These are phyloP conservation scores for Gymnocypris eckloni DNA, from an alignment of 2,797 vertebrate genomes.

Conservation along the genomic window DNA sequence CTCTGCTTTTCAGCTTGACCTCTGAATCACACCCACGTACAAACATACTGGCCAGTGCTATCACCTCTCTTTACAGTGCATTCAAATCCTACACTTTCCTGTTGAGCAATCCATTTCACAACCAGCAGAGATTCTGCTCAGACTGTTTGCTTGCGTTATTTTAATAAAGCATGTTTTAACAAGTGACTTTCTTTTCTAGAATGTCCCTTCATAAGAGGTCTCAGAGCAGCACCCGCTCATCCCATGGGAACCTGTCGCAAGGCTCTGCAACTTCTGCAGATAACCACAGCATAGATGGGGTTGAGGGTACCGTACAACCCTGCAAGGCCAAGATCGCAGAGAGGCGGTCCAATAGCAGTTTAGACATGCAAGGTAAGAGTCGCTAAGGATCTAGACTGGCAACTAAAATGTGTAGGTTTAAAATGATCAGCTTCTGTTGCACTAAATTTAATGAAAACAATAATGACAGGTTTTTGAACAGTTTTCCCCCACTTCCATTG, in stretches of 20 bases:
- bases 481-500: background rate
- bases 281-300: conserved; percentile 78
- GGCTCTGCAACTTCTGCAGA: conserved; percentile 73
- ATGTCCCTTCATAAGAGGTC: conserved; percentile 74
- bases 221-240: conserved; percentile 69
- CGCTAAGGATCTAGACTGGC: background rate
- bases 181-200: conserved; percentile 65
- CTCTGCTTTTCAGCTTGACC: conserved; percentile 17
- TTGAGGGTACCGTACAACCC: conserved; percentile 71
- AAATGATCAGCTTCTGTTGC: background rate
- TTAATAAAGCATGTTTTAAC: conserved; percentile 13
- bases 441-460: background rate
- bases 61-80: conserved; percentile 6
- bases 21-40: conserved; percentile 28
- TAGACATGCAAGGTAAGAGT: conserved; percentile 79
- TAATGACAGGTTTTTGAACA: no score
- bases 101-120: conserved; percentile 2
- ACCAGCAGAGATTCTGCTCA: conserved; percentile 47
- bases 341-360: conserved; percentile 78
- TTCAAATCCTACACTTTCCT: background rate
- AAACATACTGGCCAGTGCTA: conserved; percentile 53
- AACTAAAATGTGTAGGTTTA: background rate
- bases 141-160: conserved; percentile 48
- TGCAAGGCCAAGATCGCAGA: conserved; percentile 73
- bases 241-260: conserved; percentile 81